Conservation (phyloP, 2,888 invertebrate genomes). For the Drosophila niveifrons region DNA sequence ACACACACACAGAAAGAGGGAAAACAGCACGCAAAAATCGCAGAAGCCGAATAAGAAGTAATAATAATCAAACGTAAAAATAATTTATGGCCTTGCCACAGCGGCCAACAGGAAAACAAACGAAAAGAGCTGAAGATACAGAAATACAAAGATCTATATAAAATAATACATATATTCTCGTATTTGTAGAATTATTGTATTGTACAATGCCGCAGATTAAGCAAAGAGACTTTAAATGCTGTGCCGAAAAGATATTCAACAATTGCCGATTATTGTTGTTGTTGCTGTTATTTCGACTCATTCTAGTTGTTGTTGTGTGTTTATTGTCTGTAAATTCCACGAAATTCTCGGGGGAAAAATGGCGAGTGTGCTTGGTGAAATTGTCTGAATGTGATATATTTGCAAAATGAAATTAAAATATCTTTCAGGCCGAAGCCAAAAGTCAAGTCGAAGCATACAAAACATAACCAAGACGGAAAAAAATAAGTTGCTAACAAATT, state of each 20-base stretch:
- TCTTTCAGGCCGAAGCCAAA: conserved; percentile 68
- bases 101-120: conserved; percentile 53
- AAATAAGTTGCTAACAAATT: conserved; percentile 35
- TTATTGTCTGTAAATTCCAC: conserved; percentile 60
- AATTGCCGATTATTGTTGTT: conserved; percentile 39
- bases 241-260: conserved; percentile 42
- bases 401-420: conserved; percentile 78
- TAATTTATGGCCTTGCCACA: conserved; percentile 74
- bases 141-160: background rate
- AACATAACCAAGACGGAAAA: conserved; percentile 27
- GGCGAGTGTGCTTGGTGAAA: conserved; percentile 66
- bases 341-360: conserved; percentile 65
- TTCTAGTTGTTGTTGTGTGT: conserved; percentile 37
- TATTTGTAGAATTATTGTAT: background rate
- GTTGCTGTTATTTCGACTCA: conserved; percentile 18
- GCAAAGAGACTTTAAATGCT: conserved; percentile 51
- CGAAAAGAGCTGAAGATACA: conserved; percentile 42
- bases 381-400: conserved; percentile 50
- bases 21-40: conserved; percentile 58
- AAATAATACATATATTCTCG: background rate
- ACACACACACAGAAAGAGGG: conserved; percentile 29
- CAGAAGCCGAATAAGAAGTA: conserved; percentile 62
- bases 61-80: conserved; percentile 79
- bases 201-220: conserved; percentile 21
- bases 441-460: conserved; percentile 43